phyloP scores from a whole-genome alignment of 2,797 vertebrate species.

The Chloroceryle inda region DNA sequence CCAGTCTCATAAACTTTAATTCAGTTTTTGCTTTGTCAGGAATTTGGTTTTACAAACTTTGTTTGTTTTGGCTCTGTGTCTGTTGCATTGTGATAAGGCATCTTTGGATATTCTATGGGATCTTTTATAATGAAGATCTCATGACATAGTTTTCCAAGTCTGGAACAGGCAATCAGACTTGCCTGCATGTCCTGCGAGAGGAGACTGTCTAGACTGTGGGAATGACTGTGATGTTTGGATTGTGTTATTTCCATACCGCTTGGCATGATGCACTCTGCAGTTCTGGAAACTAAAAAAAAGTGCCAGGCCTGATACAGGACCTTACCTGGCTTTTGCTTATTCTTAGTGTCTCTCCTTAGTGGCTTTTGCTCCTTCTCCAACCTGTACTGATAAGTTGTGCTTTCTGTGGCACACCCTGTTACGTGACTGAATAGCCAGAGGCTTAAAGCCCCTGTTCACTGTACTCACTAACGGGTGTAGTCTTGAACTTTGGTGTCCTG shows the following conservation, averaged over 20 bases:
- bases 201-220: slow-evolving; percentile 73
- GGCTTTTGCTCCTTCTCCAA: neutral
- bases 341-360: neutral
- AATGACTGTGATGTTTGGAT: slow-evolving; percentile 67
- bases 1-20: slow-evolving; percentile 12
- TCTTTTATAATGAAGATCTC: slow-evolving; percentile 58
- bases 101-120: slow-evolving; percentile 20
- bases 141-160: slow-evolving; percentile 60
- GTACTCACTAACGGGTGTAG: neutral
- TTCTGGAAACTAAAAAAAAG: slow-evolving; percentile 22
- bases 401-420: neutral
- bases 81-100: slow-evolving; percentile 48
- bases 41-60: slow-evolving; percentile 37
- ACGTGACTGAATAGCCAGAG: neutral
- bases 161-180: slow-evolving; percentile 41
- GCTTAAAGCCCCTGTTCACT: neutral
- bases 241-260: slow-evolving; percentile 51
- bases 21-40: slow-evolving; percentile 56
- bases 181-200: slow-evolving; percentile 43
- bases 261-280: slow-evolving; percentile 3
- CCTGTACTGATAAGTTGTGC: neutral
- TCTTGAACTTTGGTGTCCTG: neutral
- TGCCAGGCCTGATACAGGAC: neutral
- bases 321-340: slow-evolving; percentile 5
- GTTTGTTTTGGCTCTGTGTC: slow-evolving; percentile 30